phyloP scores from a whole-genome alignment of 2,888 invertebrate species.

The Colletes collaris region DNA sequence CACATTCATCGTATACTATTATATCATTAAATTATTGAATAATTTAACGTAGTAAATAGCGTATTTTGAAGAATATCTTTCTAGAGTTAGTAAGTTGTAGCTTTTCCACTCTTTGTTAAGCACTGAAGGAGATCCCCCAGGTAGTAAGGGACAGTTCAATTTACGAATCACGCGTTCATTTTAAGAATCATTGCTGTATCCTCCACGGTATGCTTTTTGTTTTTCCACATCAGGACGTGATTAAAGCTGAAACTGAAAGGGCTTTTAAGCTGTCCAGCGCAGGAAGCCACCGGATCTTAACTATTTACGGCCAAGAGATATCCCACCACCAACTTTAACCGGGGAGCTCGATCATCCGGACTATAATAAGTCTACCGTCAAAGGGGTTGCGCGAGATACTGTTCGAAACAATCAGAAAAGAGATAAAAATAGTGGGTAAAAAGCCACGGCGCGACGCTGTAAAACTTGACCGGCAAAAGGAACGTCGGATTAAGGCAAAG shows the following conservation, averaged over 20 bases:
- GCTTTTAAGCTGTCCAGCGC: conserved; percentile 45
- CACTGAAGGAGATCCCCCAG: too few species aligned
- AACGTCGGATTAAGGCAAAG: conserved; percentile 20
- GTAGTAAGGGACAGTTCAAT: too few species aligned
- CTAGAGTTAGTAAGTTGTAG: too few species aligned
- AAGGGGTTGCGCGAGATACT: conserved; percentile 10
- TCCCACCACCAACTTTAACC: conserved; percentile 27
- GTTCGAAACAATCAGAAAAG: neutral
- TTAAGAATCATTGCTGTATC: neutral
- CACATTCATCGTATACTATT: too few species aligned
- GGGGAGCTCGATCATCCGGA: conserved; percentile 30
- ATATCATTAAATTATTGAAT: too few species aligned
- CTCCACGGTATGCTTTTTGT: neutral
- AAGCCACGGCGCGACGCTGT: neutral
- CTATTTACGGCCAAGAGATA: conserved; percentile 45
- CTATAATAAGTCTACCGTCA: conserved; percentile 27
- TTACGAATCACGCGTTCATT: too few species aligned
- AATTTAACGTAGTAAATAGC: too few species aligned
- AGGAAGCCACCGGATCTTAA: conserved; percentile 50
- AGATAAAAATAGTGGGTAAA: neutral
- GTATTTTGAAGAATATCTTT: too few species aligned
- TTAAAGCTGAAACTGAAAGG: conserved; percentile 23
- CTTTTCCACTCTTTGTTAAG: too few species aligned
- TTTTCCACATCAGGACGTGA: conserved; percentile 19
- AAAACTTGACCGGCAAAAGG: neutral